Conservation (phyloP, 1,140 invertebrate genomes). For the Tetramorium simillimum region DNA sequence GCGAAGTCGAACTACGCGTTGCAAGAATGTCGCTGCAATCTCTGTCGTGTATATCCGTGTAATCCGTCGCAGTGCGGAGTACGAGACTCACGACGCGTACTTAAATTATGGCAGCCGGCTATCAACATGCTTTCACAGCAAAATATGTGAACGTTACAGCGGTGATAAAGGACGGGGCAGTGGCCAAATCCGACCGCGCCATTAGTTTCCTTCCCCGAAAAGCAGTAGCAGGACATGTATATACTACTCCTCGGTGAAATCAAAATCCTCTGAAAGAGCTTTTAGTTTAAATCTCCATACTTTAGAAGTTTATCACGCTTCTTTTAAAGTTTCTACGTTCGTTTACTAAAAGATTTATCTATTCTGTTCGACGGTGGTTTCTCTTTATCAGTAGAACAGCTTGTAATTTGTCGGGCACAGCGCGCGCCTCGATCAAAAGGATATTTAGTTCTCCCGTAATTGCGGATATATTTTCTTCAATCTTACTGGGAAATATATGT, state of each 20-base stretch:
- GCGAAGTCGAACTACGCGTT: conserved; percentile 46
- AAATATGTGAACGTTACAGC: conserved; percentile 52
- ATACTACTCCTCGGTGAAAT: neutral
- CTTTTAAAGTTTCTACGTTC: neutral
- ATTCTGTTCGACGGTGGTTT: conserved; percentile 1
- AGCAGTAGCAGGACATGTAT: neutral
- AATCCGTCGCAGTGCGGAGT: conserved; percentile 47
- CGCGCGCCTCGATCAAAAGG: neutral
- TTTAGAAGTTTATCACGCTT: conserved; percentile 39
- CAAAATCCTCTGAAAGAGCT: conserved; percentile 15
- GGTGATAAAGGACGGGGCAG: conserved; percentile 48
- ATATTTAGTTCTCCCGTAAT: neutral
- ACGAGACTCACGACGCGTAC: conserved; percentile 7
- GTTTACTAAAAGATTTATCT: neutral
- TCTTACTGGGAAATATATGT: neutral
- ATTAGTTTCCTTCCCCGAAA: conserved; percentile 40
- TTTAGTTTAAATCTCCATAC: conserved; percentile 31
- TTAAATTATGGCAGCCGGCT: conserved; percentile 56
- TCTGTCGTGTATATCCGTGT: conserved; percentile 32
- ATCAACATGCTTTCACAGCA: conserved; percentile 41
- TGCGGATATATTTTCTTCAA: neutral
- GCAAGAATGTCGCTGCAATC: conserved; percentile 35
- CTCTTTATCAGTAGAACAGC: conserved; percentile 23
- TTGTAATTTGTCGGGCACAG: conserved; percentile 42
- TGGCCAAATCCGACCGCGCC: conserved; percentile 50